These are phyloP conservation scores for Agapornis canus DNA, from an alignment of 2,797 vertebrate species.

Conservation along the genomic window DNA sequence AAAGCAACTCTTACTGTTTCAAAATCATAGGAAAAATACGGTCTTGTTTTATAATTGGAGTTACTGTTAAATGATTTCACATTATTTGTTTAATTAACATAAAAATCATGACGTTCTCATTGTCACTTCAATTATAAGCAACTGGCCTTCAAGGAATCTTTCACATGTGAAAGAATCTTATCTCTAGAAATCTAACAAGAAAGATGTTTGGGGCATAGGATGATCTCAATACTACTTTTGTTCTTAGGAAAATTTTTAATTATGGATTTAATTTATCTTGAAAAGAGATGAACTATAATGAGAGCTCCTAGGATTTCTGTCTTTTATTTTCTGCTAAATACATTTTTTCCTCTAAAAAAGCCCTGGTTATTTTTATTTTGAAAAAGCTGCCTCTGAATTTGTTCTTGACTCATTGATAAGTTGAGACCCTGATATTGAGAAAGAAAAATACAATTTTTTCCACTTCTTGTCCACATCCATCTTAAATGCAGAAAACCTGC, in stretches of 20 bases:
- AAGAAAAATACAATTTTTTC: background rate
- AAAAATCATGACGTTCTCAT: background rate
- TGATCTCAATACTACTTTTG: background rate
- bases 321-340: background rate
- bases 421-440: background rate
- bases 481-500: background rate
- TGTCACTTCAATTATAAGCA: constrained; percentile 8
- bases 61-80: background rate
- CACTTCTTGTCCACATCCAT: background rate
- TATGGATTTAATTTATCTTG: background rate
- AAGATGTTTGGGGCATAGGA: background rate
- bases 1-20: constrained; percentile 16
- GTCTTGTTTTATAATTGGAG: constrained; percentile 17
- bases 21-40: background rate
- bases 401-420: background rate
- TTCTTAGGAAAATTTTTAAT: constrained; percentile 8
- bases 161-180: background rate
- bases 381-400: background rate
- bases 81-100: constrained; percentile 14
- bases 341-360: background rate
- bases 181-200: constrained; percentile 7
- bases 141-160: background rate
- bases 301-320: background rate
- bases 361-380: background rate
- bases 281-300: background rate